Evolutionary conservation across 1,140 invertebrate genomes (phyloP).

Genomic region (Gryllus bimaculatus): DNA sequence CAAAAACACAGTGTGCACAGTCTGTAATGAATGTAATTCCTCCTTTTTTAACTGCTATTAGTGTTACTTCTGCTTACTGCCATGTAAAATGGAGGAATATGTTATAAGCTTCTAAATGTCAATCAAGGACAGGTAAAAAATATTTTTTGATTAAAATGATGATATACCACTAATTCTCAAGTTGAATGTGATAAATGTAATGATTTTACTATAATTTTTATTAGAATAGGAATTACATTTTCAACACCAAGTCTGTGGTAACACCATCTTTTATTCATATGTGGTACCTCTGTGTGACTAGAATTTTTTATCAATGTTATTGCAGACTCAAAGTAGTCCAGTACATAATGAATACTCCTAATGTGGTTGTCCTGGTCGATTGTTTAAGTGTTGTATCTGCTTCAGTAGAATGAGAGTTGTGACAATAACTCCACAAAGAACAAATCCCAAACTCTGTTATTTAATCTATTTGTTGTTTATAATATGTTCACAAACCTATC

Average conservation of each 20-base stretch:
- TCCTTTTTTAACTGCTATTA: background rate
- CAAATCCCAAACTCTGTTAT: background rate
- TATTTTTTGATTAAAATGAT: background rate
- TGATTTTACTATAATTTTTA: background rate
- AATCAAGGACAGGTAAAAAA: background rate
- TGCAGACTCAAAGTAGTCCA: background rate
- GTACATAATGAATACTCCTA: background rate
- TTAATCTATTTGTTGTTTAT: background rate
- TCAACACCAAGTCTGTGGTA: slow-evolving; percentile 1
- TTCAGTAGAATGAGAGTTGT: background rate
- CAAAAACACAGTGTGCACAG: background rate
- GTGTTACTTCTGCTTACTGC: background rate
- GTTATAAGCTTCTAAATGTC: slow-evolving; percentile 1
- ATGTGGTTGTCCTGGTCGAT: background rate
- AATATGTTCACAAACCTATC: background rate
- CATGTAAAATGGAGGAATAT: slow-evolving; percentile 1
- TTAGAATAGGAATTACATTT: background rate
- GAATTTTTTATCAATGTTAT: background rate
- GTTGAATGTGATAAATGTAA: slow-evolving; percentile 2
- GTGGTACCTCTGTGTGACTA: background rate
- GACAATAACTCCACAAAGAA: background rate
- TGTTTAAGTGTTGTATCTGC: background rate
- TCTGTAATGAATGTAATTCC: background rate
- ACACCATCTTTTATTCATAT: slow-evolving; percentile 1
- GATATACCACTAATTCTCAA: background rate